Evolutionary conservation across 2,113 vertebrate species (phyloP), one percentile per base, ranked within the genome.

Genomic region (Eulemur rufifrons): DNA sequence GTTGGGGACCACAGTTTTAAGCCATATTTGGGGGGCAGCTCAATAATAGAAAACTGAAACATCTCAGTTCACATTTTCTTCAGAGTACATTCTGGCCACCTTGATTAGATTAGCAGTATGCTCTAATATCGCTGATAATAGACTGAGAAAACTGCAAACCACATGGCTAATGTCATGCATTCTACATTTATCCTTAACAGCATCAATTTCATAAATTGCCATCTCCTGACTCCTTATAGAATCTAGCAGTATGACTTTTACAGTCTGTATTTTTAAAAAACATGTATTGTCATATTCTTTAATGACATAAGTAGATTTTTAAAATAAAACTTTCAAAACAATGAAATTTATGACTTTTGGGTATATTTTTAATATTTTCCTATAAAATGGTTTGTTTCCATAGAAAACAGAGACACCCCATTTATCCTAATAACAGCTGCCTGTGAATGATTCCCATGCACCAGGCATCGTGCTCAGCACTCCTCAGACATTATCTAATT

Each of bases 241-340:
- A 34, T 74, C 27, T 45, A 63, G 25, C 3, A 82, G 27, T 18
- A 86, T 9, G 81, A 68, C 23, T 47, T 82, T 61, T 54, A 94
- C 1, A 52, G 9, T 84, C 14, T n/a, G 1, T 45, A 54, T 17
- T 83, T 89, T 73, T 42, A 15, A 74, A 95, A 64, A 91, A 59
- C 34, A 83, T 54, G 17, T 5, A 56, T 5, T 21, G 20, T 5
- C 68, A 15, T 7, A 56, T 88, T 85, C 71, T 76, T 71, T 87
- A 87, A 78, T 15, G 14, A 94, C 86, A 94, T 83, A 80, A n/a
- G 32, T 59, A 10, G 11, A 61, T 77, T 86, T 96, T 94, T 42
- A 21, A 47, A 96, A 95, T 34, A 3, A 52, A 86, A 85, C 6
- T 56, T 92, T 95, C 37, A 87, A 90, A 71, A 64, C 4, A 86